Evolutionary conservation across 2,113 vertebrate species (phyloP).

Genomic region (Condylura cristata): DNA sequence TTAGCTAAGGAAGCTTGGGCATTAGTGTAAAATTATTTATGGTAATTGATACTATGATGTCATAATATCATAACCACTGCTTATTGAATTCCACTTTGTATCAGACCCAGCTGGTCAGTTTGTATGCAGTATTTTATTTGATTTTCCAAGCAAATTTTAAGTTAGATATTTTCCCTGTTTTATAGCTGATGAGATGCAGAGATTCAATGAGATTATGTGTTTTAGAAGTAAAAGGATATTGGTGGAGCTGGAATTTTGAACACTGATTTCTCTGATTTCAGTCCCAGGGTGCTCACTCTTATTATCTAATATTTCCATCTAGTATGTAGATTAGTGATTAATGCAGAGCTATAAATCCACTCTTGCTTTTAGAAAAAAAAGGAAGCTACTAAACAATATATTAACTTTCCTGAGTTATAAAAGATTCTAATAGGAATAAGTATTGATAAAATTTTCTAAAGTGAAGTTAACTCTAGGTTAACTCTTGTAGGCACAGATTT

Average conservation of each 20-base stretch:
- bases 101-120: not conserved
- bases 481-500: not conserved
- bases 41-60: too few relatives aligned
- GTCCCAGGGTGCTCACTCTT: not conserved
- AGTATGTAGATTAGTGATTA: not conserved
- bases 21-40: not conserved
- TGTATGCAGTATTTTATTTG: not conserved
- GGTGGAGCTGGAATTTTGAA: not conserved
- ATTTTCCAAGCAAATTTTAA: not conserved
- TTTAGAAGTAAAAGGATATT: not conserved
- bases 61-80: not conserved
- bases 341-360: not conserved
- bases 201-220: not conserved
- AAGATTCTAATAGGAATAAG: not conserved
- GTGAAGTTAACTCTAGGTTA: slow-evolving; percentile 25
- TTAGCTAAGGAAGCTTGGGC: not conserved
- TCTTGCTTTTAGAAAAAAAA: slow-evolving; percentile 3
- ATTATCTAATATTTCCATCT: not conserved
- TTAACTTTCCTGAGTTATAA: not conserved
- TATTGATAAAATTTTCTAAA: not conserved
- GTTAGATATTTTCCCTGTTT: not conserved
- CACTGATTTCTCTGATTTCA: not conserved
- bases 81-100: not conserved
- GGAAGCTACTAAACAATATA: not conserved
- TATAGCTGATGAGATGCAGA: not conserved